Evolutionary conservation across 1,140 invertebrate species (phyloP).

Genomic region (Harpegnathos saltator): DNA sequence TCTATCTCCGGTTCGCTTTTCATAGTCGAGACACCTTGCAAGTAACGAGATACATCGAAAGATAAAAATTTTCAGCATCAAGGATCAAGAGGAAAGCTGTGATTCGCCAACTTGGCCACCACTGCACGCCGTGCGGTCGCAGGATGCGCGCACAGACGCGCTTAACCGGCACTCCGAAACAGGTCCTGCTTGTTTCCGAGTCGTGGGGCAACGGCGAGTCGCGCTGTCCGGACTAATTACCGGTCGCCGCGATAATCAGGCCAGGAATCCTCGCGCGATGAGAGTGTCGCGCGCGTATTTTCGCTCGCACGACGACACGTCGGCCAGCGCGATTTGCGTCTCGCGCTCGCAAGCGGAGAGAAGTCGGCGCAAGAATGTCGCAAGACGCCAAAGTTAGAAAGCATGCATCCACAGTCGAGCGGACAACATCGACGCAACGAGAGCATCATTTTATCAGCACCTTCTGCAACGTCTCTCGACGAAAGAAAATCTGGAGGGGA

Average conservation of each 20-base stretch:
- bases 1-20: too few relatives aligned
- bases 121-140: too few relatives aligned
- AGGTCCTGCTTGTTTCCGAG: conserved; percentile 9
- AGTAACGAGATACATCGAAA: too few relatives aligned
- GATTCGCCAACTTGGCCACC: too few relatives aligned
- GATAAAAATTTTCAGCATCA: too few relatives aligned
- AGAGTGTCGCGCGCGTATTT: neutral
- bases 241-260: conserved; percentile 3
- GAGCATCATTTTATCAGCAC: too few relatives aligned
- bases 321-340: neutral
- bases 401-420: neutral
- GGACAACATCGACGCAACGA: neutral
- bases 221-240: conserved; percentile 6
- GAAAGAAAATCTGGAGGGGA: too few relatives aligned
- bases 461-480: too few relatives aligned
- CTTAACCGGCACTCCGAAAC: neutral
- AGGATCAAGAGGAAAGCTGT: too few relatives aligned
- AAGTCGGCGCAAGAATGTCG: neutral
- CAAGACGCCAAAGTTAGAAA: conserved; percentile 10
- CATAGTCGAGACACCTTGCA: too few relatives aligned
- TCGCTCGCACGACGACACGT: neutral
- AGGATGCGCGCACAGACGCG: neutral
- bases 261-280: conserved; percentile 6
- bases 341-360: neutral
- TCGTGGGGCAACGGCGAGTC: neutral